Conservation (phyloP, 2,797 vertebrate genomes). For the Neosalanx taihuensis region DNA sequence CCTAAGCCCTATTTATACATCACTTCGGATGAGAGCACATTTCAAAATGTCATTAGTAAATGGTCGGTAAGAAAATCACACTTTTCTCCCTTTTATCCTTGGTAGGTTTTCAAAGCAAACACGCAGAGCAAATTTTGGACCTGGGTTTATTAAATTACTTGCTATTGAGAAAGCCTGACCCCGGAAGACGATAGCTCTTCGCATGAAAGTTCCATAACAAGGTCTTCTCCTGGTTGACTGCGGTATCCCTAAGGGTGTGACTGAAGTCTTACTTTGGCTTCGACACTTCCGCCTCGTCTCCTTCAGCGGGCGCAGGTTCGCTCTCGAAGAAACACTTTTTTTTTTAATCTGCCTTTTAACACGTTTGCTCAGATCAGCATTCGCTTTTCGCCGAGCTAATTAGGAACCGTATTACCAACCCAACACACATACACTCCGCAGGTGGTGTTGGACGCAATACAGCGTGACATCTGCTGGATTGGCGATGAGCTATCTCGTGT, state of each 20-base stretch:
- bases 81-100: too few species aligned
- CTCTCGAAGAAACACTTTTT: slow-evolving; percentile 40
- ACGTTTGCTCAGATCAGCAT: slow-evolving; percentile 23
- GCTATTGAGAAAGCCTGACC: too few species aligned
- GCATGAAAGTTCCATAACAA: not conserved
- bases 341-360: slow-evolving; percentile 24
- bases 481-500: slow-evolving; percentile 45
- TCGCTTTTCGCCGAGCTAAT: slow-evolving; percentile 40
- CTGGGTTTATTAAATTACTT: too few species aligned
- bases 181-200: not conserved
- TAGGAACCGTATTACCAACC: slow-evolving; percentile 44
- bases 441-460: slow-evolving; percentile 32
- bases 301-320: not conserved
- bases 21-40: too few species aligned
- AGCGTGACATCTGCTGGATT: slow-evolving; percentile 31
- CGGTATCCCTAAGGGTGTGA: too few species aligned
- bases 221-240: not conserved
- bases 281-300: slow-evolving; percentile 8
- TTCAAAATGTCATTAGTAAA: too few species aligned
- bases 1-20: too few species aligned
- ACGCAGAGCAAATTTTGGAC: too few species aligned
- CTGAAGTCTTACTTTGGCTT: not conserved
- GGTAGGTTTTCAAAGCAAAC: too few species aligned
- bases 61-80: too few species aligned
- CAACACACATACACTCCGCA: too few species aligned